These are phyloP conservation scores for Diuraphis noxia DNA, from an alignment of 1,140 invertebrate species.

Conservation along the genomic window DNA sequence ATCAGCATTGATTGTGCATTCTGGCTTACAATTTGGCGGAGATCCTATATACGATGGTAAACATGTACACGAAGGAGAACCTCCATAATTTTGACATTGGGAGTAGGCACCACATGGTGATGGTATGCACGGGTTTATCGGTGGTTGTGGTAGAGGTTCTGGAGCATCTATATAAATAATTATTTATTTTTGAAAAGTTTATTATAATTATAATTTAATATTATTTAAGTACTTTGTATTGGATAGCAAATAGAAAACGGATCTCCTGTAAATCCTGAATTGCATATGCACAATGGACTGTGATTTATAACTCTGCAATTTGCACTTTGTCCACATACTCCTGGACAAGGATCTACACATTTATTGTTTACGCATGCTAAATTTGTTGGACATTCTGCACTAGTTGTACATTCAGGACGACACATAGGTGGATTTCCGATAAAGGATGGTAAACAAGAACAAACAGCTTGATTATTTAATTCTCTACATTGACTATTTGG, in stretches of 20 bases:
- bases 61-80: constrained; percentile 65
- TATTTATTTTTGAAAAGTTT: not conserved
- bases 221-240: constrained; percentile 60
- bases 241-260: constrained; percentile 64
- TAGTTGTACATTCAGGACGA: constrained; percentile 69
- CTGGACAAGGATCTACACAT: constrained; percentile 65
- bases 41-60: constrained; percentile 66
- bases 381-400: constrained; percentile 63
- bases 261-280: constrained; percentile 62
- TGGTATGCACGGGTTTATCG: constrained; percentile 62
- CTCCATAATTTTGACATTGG: constrained; percentile 64
- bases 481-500: constrained; percentile 62
- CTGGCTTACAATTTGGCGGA: constrained; percentile 73
- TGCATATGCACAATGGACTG: constrained; percentile 64
- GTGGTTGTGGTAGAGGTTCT: constrained; percentile 55
- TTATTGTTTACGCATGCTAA: constrained; percentile 62
- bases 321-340: constrained; percentile 64
- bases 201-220: not conserved
- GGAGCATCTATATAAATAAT: constrained; percentile 14
- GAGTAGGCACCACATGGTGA: constrained; percentile 66
- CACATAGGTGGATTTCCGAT: constrained; percentile 70
- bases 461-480: constrained; percentile 60
- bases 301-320: constrained; percentile 64
- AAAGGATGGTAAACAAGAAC: constrained; percentile 63
- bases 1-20: constrained; percentile 74